Evolutionary conservation across 37 sponge, comb jelly and placozoan genomes (phyloP).

Genomic region (Chondrilla cf. caribensis): DNA sequence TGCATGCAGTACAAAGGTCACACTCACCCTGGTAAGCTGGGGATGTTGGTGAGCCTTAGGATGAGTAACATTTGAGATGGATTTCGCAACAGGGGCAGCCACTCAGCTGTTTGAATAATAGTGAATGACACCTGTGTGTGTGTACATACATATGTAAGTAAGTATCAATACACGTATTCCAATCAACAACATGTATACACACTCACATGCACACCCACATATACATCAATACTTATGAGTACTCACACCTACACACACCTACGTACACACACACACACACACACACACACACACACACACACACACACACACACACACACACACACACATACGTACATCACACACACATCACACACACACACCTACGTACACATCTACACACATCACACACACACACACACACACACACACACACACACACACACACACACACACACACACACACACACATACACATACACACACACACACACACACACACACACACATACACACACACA

Average conservation of each 20-base stretch:
- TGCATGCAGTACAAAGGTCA: background rate
- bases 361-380: background rate
- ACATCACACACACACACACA: background rate
- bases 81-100: slow-evolving; percentile 41
- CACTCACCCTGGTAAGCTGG: slow-evolving; percentile 41
- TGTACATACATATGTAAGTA: background rate
- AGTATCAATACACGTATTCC: too few relatives aligned
- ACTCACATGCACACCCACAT: background rate
- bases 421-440: background rate
- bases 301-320: background rate
- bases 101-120: slow-evolving; percentile 11
- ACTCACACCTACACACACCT: background rate
- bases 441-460: background rate
- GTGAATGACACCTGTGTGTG: slow-evolving; percentile 21
- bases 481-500: background rate
- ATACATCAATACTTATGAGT: background rate
- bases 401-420: background rate
- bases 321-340: background rate
- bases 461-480: background rate
- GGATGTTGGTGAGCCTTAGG: slow-evolving; percentile 30
- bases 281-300: background rate
- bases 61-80: slow-evolving; percentile 47
- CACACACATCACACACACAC: background rate
- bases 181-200: background rate
- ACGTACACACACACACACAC: background rate